Percentiles rank a stretch among this genome's conserved stretches.
Evolutionary conservation across 2,888 invertebrate genomes (phyloP).

Genomic region (Cryptocheilus praepositus): DNA sequence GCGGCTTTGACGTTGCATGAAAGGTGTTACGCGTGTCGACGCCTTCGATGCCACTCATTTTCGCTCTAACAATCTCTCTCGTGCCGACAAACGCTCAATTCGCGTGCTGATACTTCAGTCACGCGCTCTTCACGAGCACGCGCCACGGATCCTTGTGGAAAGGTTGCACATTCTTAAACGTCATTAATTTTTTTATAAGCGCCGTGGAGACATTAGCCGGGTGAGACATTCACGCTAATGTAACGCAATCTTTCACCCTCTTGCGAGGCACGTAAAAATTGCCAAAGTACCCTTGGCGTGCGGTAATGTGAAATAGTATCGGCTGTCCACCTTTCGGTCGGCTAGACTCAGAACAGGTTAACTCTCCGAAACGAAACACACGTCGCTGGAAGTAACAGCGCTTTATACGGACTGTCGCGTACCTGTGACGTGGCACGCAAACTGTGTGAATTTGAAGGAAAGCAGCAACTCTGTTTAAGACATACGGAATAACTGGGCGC

Average conservation of each 20-base stretch:
- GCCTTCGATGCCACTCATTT: too few relatives aligned
- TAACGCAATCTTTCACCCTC: background rate
- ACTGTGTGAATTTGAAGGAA: slow-evolving; percentile 37
- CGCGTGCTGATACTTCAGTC: too few relatives aligned
- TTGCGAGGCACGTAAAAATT: background rate
- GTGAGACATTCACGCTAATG: background rate
- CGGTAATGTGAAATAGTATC: slow-evolving; percentile 22
- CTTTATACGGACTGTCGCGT: slow-evolving; percentile 55
- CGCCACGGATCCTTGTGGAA: too few relatives aligned
- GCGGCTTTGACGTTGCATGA: too few relatives aligned
- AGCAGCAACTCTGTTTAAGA: slow-evolving; percentile 28
- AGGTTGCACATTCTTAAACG: too few relatives aligned
- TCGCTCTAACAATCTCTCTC: too few relatives aligned
- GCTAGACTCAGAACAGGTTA: background rate
- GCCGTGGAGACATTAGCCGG: background rate
- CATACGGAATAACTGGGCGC: slow-evolving; percentile 11
- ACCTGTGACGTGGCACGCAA: slow-evolving; percentile 44
- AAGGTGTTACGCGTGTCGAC: too few relatives aligned
- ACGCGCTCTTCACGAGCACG: too few relatives aligned
- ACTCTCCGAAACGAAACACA: slow-evolving; percentile 34
- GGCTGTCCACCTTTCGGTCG: background rate
- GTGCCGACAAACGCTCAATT: too few relatives aligned
- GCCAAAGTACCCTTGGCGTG: slow-evolving; percentile 8
- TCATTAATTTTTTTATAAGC: too few relatives aligned
- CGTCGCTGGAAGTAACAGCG: slow-evolving; percentile 49